Percentiles rank a stretch among this genome's conserved stretches.
phyloP scores from a whole-genome alignment of 2,888 invertebrate species.

The Stenodera caucasica region DNA sequence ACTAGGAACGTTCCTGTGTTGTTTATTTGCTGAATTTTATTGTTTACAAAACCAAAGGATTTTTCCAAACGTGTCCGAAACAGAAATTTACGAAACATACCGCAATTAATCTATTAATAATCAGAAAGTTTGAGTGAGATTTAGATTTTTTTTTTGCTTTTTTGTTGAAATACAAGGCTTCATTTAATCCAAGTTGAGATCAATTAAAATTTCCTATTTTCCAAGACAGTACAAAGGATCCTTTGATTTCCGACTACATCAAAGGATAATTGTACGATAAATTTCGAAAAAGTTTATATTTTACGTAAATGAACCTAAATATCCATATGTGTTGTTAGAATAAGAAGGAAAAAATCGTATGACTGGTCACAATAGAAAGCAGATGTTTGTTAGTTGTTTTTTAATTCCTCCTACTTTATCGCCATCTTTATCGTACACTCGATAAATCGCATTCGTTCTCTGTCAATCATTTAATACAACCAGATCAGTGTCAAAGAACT shows the following conservation, averaged over 20 bases:
- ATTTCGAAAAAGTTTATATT: background rate
- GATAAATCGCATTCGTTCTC: background rate
- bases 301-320: background rate
- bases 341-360: background rate
- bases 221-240: too few species aligned
- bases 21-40: background rate
- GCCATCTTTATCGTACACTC: background rate
- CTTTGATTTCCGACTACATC: background rate
- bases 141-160: too few species aligned
- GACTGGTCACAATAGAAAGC: slow-evolving; percentile 5
- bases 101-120: too few species aligned
- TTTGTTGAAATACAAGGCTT: too few species aligned
- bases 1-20: background rate
- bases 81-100: background rate
- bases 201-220: too few species aligned
- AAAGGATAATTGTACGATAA: background rate
- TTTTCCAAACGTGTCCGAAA: background rate
- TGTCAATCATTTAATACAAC: background rate
- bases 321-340: background rate
- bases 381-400: slow-evolving; percentile 1
- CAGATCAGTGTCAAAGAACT: slow-evolving; percentile 8
- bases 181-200: too few species aligned
- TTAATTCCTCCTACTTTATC: slow-evolving; percentile 3
- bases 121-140: too few species aligned
- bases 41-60: background rate